Evolutionary conservation across 2,113 vertebrate genomes (phyloP).

Genomic region (Onychostoma macrolepis): DNA sequence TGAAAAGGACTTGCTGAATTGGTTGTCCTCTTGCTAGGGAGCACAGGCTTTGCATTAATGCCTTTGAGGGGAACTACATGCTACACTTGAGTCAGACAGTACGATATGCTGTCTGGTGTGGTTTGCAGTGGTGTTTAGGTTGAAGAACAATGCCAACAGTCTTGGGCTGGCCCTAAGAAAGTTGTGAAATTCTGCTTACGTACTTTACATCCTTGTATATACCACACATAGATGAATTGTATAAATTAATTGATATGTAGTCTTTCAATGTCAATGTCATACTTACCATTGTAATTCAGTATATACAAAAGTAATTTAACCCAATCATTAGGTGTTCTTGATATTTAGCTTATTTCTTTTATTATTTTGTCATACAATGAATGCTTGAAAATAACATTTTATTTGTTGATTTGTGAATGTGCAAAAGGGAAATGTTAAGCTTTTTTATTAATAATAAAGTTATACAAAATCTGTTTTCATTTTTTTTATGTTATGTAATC

Average conservation of each 20-base stretch:
- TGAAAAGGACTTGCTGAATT: conserved; percentile 3
- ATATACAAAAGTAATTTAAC: conserved; percentile 62
- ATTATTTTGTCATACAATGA: conserved; percentile 61
- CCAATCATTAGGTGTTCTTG: conserved; percentile 62
- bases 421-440: conserved; percentile 81
- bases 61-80: conserved; percentile 25
- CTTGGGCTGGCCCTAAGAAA: conserved; percentile 92
- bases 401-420: conserved; percentile 74
- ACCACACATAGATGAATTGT: conserved; percentile 56
- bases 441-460: conserved; percentile 89
- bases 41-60: background rate
- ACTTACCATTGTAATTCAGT: conserved; percentile 53
- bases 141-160: conserved; percentile 61
- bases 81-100: background rate
- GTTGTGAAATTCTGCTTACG: conserved; percentile 70
- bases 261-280: background rate
- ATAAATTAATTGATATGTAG: conserved; percentile 34
- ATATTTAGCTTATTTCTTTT: conserved; percentile 66
- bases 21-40: conserved; percentile 1
- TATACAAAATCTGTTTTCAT: conserved; percentile 68
- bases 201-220: conserved; percentile 75
- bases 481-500: background rate
- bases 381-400: conserved; percentile 66
- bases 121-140: background rate
- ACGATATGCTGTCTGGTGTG: background rate